These are phyloP conservation scores for Porites lobata DNA, from an alignment of 92 coral and sea anemone species.

Conservation along the genomic window DNA sequence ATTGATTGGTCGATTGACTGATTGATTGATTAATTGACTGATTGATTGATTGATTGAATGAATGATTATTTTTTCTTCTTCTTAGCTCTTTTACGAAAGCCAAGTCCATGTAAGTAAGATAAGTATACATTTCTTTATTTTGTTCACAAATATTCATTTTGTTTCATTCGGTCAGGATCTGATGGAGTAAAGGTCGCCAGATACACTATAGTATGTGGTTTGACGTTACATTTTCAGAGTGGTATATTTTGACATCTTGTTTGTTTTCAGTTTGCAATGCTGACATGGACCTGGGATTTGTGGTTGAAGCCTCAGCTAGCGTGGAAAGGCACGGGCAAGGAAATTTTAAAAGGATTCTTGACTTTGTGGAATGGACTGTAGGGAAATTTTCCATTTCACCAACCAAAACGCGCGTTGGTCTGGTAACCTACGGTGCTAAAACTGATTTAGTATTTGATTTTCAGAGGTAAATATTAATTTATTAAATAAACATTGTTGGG, in stretches of 20 bases:
- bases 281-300: slow-evolving; percentile 79
- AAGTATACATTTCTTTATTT: not conserved
- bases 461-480: slow-evolving; percentile 13
- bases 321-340: slow-evolving; percentile 58
- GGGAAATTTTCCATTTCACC: slow-evolving; percentile 73
- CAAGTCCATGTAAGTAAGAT: slow-evolving; percentile 30
- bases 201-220: too few relatives aligned
- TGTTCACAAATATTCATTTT: not conserved
- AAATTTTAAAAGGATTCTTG: slow-evolving; percentile 67
- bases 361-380: slow-evolving; percentile 73
- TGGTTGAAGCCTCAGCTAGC: slow-evolving; percentile 76
- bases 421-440: slow-evolving; percentile 52
- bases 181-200: too few relatives aligned
- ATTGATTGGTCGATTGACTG: not conserved
- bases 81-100: slow-evolving; percentile 26
- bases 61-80: not conserved
- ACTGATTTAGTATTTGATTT: slow-evolving; percentile 40
- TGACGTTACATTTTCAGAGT: too few relatives aligned
- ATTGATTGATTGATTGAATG: not conserved
- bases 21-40: not conserved
- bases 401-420: slow-evolving; percentile 70
- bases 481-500: not conserved
- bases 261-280: slow-evolving; percentile 70
- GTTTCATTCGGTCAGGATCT: not conserved
- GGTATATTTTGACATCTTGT: not conserved